phyloP scores from a whole-genome alignment of 2,888 invertebrate species.

The Drosophila lacicola region DNA sequence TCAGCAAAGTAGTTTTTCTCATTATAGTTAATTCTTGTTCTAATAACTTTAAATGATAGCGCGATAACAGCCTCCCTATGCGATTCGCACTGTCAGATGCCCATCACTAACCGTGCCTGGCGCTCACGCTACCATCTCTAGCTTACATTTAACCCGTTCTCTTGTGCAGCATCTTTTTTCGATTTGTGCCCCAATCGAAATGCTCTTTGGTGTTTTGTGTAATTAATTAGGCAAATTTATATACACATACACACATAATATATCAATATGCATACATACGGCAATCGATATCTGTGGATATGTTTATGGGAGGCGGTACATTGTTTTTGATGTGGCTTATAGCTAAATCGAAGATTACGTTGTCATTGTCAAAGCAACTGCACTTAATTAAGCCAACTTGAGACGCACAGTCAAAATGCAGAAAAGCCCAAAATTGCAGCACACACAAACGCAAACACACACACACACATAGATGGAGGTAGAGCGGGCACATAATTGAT shows the following conservation, averaged over 20 bases:
- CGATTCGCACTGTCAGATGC: not conserved
- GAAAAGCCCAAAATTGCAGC: slow-evolving; percentile 42
- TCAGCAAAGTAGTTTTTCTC: no score
- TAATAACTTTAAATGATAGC: not conserved
- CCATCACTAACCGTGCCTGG: not conserved
- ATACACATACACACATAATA: slow-evolving; percentile 21
- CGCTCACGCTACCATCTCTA: slow-evolving; percentile 45
- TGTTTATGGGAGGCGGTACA: slow-evolving; percentile 44
- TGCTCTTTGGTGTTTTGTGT: slow-evolving; percentile 59
- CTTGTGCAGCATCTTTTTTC: slow-evolving; percentile 10
- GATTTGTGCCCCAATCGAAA: slow-evolving; percentile 27
- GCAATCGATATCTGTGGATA: slow-evolving; percentile 18
- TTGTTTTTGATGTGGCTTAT: slow-evolving; percentile 56
- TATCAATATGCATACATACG: slow-evolving; percentile 4
- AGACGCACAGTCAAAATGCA: slow-evolving; percentile 49
- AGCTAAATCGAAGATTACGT: slow-evolving; percentile 68
- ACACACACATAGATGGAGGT: not conserved
- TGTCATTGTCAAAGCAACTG: slow-evolving; percentile 74
- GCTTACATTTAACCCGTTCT: slow-evolving; percentile 13
- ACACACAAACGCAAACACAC: slow-evolving; percentile 1
- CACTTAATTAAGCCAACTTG: slow-evolving; percentile 77
- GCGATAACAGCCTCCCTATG: not conserved
- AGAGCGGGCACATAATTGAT: slow-evolving; percentile 55
- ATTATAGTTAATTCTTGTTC: no score
- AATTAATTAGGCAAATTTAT: slow-evolving; percentile 77